phyloP scores from a whole-genome alignment of 2,888 invertebrate genomes.

The Amphipyra berbera region DNA sequence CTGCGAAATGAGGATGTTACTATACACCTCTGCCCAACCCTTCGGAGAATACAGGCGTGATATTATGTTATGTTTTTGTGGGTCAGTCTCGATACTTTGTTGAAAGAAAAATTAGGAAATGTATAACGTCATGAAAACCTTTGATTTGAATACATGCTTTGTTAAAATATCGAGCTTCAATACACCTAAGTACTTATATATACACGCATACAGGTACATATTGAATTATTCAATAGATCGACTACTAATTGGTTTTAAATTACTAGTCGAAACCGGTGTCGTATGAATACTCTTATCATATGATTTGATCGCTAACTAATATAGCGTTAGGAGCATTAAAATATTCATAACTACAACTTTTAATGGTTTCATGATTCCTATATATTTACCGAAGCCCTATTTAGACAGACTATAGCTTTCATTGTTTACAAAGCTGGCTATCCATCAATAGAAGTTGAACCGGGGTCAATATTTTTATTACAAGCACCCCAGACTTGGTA shows the following conservation, averaged over 20 bases:
- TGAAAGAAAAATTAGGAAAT: not conserved
- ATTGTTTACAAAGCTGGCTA: not conserved
- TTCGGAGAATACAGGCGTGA: too few species aligned
- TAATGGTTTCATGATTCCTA: not conserved
- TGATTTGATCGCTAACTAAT: constrained; percentile 34
- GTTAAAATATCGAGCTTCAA: not conserved
- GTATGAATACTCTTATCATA: constrained; percentile 35
- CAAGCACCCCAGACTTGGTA: too few species aligned
- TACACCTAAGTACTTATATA: not conserved
- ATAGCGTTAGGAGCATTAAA: constrained; percentile 3
- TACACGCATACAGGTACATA: not conserved
- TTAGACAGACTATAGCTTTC: not conserved
- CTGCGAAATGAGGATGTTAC: too few species aligned
- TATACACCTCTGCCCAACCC: too few species aligned
- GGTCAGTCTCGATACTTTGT: not conserved
- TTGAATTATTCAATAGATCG: constrained; percentile 38
- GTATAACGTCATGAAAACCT: not conserved
- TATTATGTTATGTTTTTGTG: too few species aligned
- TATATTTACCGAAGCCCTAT: not conserved
- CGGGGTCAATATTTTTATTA: not conserved
- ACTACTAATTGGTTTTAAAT: constrained; percentile 46
- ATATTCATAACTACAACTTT: constrained; percentile 21
- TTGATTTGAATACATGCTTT: not conserved
- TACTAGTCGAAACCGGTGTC: constrained; percentile 19
- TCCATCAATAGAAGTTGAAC: not conserved